Base-by-base conservation (phyloP, 2,113 vertebrate genomes). In the Ctenodactylus gundi region DNA sequence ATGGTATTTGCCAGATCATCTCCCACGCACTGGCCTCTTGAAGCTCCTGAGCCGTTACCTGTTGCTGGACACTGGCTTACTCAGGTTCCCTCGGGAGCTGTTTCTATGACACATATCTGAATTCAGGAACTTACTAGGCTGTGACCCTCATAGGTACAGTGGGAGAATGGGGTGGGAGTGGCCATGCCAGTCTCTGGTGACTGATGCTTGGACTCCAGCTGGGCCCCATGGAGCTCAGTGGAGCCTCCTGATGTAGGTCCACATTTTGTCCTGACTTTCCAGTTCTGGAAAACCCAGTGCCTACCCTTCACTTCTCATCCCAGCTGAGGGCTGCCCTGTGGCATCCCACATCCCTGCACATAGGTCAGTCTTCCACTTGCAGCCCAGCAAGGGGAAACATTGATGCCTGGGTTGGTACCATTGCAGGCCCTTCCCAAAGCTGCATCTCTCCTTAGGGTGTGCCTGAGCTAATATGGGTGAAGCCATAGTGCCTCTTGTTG, bases 391-490 rank as follows among this genome's bases (percentile, higher is more conserved):
- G 13, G 39, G 60, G 53, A 65, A 57, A 36, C 7, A 25, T 4
- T 10, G 53, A 46, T 60, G 2, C 4, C 17, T 11, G 7, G 18
- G n/a, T 4, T 11, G 1, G 25, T 1, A 7, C 41, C 7, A 6
- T 49, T 39, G 15, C 49, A 55, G n/a, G 3, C n/a, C 11, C 41
- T 51, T 8, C n/a, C 78, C 21, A 10, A 0, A 44, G 68, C 29
- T 0, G 18, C 29, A 20, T 27, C 7, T 36, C 34, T 29, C 60
- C 17, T 4, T 49, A 27, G 41, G 17, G 7, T 10, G 4, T 53
- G 7, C 27, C 15, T 36, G 36, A 46, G 49, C n/a, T n/a, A n/a
- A n/a, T n/a, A n/a, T n/a, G n/a, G n/a, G n/a, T n/a, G n/a, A n/a
- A n/a, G 78, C 41, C 8, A 7, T 3, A 44, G 4, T 17, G 34